These are phyloP conservation scores for Caradrina clavipalpis DNA, from an alignment of 2,888 invertebrate species.

Conservation along the genomic window DNA sequence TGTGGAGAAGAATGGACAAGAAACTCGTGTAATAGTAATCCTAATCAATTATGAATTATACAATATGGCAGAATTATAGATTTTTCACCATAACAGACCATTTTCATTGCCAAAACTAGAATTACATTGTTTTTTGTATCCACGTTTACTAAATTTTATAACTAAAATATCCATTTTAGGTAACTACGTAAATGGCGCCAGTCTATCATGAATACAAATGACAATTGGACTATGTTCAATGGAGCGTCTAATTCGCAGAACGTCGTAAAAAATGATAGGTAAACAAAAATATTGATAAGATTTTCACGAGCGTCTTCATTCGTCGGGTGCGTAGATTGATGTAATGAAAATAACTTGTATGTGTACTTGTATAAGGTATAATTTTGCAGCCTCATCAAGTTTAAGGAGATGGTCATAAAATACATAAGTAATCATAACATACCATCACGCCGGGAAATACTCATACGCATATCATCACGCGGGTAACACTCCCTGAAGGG, in stretches of 20 bases:
- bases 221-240: constrained; percentile 10
- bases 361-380: background rate
- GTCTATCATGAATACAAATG: constrained; percentile 7
- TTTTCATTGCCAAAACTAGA: background rate
- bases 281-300: constrained; percentile 37
- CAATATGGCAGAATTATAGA: too few species aligned
- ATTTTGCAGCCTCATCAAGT: too few species aligned
- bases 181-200: constrained; percentile 25
- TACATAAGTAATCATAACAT: too few species aligned
- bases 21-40: too few species aligned
- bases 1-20: too few species aligned
- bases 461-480: too few species aligned
- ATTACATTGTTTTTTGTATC: background rate
- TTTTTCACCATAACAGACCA: background rate
- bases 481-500: too few species aligned
- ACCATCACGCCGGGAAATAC: too few species aligned
- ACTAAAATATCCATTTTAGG: constrained; percentile 1
- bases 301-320: constrained; percentile 25
- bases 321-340: background rate
- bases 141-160: background rate
- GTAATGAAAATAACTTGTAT: background rate
- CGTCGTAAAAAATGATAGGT: constrained; percentile 40
- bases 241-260: constrained; percentile 19
- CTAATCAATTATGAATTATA: too few species aligned
- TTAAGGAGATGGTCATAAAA: too few species aligned